These are phyloP conservation scores for Micromys minutus DNA, from an alignment of 2,113 vertebrate genomes.

Conservation along the genomic window DNA sequence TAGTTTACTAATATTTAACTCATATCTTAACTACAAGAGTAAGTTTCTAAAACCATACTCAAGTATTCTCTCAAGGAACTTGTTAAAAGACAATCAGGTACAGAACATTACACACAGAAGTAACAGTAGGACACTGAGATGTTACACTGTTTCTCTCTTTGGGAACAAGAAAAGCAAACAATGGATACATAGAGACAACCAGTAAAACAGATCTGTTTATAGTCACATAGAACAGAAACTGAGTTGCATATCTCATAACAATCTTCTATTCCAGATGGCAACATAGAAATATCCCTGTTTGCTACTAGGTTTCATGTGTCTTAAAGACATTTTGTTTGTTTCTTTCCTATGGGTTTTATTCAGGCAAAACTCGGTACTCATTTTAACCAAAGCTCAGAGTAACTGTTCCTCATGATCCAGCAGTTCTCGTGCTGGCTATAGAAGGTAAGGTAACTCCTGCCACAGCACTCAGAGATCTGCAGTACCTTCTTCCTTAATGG, in stretches of 20 bases:
- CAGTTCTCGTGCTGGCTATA: neutral
- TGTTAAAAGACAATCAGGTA: neutral
- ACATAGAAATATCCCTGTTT: neutral
- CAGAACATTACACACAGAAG: neutral
- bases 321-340: neutral
- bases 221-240: neutral
- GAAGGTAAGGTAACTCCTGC: neutral
- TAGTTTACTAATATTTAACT: constrained; percentile 17
- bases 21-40: neutral
- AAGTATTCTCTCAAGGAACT: neutral
- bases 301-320: neutral
- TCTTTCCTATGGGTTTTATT: neutral
- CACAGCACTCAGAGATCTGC: neutral
- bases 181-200: neutral
- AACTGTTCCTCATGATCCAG: neutral
- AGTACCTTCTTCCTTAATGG: neutral
- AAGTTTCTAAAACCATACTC: neutral
- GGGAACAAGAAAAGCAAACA: neutral
- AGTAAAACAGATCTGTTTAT: neutral
- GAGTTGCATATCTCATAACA: neutral
- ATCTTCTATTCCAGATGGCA: neutral
- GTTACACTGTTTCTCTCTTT: neutral
- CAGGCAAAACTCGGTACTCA: neutral
- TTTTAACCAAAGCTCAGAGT: neutral
- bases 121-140: neutral